Evolutionary conservation across 2,113 vertebrate species (phyloP).

Genomic region (Xiphophorus maculatus): DNA sequence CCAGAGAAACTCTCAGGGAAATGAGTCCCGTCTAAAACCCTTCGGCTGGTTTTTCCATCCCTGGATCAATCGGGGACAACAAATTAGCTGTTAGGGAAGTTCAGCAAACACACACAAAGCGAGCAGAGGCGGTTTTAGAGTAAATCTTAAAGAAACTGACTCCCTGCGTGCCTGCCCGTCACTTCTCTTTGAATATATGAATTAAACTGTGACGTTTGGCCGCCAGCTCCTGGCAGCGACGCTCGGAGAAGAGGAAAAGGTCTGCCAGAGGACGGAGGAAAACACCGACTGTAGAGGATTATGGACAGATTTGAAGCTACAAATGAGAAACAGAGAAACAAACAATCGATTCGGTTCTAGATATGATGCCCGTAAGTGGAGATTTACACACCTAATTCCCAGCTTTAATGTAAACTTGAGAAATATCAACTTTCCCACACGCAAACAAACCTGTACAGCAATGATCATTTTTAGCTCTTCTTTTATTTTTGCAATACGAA

Average conservation of each 20-base stretch:
- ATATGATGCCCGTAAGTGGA: not conserved
- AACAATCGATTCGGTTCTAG: not conserved
- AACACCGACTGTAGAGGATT: not conserved
- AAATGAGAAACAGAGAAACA: not conserved
- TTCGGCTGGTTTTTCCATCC: constrained; percentile 38
- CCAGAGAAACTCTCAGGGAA: constrained; percentile 24
- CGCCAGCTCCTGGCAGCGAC: constrained; percentile 6
- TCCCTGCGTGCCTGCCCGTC: not conserved
- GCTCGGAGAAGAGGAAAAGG: not conserved
- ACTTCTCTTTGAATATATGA: constrained; percentile 20
- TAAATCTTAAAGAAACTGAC: constrained; percentile 29
- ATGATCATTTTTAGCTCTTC: not conserved
- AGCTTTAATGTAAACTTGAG: not conserved
- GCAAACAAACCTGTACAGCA: not conserved
- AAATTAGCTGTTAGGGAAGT: not conserved
- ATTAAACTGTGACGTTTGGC: constrained; percentile 17
- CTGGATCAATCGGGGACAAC: constrained; percentile 39
- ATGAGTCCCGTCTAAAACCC: constrained; percentile 23
- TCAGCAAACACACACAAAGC: constrained; percentile 35
- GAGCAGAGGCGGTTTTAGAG: constrained; percentile 9
- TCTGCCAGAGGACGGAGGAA: constrained; percentile 1
- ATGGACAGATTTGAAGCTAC: not conserved
- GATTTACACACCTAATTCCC: constrained; percentile 10
- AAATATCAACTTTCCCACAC: not conserved
- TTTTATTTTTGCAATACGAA: not conserved